These are phyloP conservation scores for Peromyscus aztecus DNA, from an alignment of 2,797 vertebrate species.

Conservation along the genomic window DNA sequence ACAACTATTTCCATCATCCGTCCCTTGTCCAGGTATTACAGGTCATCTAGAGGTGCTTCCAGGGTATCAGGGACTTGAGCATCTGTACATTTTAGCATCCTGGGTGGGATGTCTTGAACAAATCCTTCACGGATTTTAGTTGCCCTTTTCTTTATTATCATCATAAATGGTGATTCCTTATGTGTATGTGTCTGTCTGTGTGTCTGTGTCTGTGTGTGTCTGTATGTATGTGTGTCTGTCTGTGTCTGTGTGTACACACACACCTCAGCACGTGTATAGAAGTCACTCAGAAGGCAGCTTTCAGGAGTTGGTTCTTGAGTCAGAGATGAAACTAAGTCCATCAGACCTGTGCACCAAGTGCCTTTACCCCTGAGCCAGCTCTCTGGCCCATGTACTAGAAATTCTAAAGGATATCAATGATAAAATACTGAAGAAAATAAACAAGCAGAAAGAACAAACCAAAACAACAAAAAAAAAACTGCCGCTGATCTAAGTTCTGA, in stretches of 20 bases:
- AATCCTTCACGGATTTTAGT: background rate
- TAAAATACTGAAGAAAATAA: background rate
- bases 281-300: background rate
- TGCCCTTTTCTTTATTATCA: background rate
- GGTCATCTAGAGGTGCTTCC: background rate
- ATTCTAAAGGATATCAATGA: background rate
- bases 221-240: background rate
- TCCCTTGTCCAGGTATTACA: too few species aligned
- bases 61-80: background rate
- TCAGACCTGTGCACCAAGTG: background rate
- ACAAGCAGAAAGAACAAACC: background rate
- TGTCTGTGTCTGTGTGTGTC: background rate
- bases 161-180: background rate
- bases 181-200: background rate
- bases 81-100: background rate
- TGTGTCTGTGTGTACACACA: too few species aligned
- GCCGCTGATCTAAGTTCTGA: background rate
- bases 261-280: background rate
- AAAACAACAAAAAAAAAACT: background rate
- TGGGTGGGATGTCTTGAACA: background rate
- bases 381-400: background rate
- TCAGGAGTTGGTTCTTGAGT: background rate
- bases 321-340: background rate
- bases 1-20: background rate
- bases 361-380: background rate